Percentiles rank a stretch among this genome's conserved stretches.
Conservation (phyloP, 2,113 vertebrate species). For the Nannospalax galili region DNA sequence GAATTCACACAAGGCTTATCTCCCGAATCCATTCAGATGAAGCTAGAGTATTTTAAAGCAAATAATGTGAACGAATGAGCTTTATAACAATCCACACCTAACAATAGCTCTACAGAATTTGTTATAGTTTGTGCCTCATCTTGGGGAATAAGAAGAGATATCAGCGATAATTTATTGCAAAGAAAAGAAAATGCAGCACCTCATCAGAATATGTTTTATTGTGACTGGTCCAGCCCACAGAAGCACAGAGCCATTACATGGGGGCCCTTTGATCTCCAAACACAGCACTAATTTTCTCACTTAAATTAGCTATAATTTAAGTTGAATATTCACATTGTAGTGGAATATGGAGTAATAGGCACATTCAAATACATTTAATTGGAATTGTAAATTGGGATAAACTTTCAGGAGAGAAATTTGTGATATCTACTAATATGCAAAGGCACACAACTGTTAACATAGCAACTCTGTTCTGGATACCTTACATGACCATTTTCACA, state of each 20-base stretch:
- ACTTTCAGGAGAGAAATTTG: not conserved
- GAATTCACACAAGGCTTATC: constrained; percentile 4
- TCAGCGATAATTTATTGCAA: not conserved
- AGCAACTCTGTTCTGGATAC: not conserved
- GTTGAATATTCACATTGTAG: not conserved
- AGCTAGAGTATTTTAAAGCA: not conserved
- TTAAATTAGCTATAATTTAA: not conserved
- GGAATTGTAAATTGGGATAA: not conserved
- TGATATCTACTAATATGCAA: not conserved
- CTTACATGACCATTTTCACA: not conserved
- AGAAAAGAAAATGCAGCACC: not conserved
- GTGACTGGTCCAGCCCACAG: not conserved
- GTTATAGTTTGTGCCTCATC: not conserved
- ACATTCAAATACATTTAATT: not conserved
- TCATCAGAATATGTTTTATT: not conserved
- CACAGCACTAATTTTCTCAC: not conserved
- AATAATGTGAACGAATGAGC: not conserved
- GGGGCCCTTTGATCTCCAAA: not conserved
- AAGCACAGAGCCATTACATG: not conserved
- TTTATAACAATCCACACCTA: not conserved
- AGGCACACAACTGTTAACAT: not conserved
- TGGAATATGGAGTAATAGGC: not conserved
- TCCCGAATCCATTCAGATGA: not conserved
- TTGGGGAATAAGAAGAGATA: not conserved
- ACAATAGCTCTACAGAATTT: constrained; percentile 17